Percentiles rank a stretch among this genome's conserved stretches.
phyloP scores from a whole-genome alignment of 92 coral and sea anemone species.

The Actinostola sp. region DNA sequence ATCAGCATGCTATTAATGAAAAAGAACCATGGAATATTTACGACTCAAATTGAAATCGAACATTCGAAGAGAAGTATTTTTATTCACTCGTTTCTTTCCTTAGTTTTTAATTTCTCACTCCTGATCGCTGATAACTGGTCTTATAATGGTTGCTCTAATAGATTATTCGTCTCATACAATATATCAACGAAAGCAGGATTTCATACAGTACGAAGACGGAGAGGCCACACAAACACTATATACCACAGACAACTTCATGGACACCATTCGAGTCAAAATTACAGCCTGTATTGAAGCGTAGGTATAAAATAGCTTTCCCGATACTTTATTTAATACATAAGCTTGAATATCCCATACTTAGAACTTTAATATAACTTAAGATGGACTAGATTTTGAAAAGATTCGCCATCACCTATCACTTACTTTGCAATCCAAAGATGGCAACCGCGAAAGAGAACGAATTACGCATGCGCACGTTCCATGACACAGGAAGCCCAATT shows the following conservation, averaged over 20 bases:
- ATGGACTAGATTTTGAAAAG: conserved; percentile 54
- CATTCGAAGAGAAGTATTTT: neutral
- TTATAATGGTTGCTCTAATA: neutral
- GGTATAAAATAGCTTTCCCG: neutral
- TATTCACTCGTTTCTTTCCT: neutral
- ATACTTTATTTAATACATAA: conserved; percentile 20
- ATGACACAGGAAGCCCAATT: conserved; percentile 34
- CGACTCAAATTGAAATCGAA: no score
- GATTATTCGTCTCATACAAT: neutral
- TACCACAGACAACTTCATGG: neutral
- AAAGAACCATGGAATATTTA: neutral
- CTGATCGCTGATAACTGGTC: neutral
- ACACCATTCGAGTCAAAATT: conserved; percentile 7
- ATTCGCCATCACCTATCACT: conserved; percentile 47
- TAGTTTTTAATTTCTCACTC: neutral
- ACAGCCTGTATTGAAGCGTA: neutral
- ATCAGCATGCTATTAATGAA: conserved; percentile 94
- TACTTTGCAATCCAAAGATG: conserved; percentile 72
- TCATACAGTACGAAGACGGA: neutral
- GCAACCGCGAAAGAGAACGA: conserved; percentile 78
- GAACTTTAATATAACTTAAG: neutral
- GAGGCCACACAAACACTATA: no score
- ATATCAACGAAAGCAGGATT: neutral
- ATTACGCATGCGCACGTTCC: conserved; percentile 51
- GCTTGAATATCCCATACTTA: neutral